Evolutionary conservation across 2,888 invertebrate species (phyloP).

Genomic region (Andrena camellia): DNA sequence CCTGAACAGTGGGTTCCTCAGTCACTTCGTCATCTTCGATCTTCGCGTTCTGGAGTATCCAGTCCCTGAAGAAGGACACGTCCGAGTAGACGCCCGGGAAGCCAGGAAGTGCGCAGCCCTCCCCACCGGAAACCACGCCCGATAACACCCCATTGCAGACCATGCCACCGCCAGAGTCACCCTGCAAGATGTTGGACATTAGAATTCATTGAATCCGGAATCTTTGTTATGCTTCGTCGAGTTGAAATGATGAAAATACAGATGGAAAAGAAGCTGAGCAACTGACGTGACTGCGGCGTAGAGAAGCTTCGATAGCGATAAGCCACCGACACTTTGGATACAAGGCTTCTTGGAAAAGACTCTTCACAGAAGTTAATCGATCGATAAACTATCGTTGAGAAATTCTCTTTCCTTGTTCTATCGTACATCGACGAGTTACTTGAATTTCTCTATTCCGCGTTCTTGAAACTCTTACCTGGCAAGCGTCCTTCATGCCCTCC

Average conservation of each 20-base stretch:
- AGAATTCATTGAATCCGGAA: too few species aligned
- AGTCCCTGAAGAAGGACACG: conserved; percentile 70
- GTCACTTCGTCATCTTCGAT: neutral
- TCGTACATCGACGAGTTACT: neutral
- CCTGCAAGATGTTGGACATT: conserved; percentile 67
- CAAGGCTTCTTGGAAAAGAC: too few species aligned
- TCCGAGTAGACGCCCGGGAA: conserved; percentile 80
- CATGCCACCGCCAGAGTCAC: conserved; percentile 82
- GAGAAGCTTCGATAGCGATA: too few species aligned
- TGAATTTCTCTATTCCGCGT: neutral
- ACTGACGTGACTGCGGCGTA: too few species aligned
- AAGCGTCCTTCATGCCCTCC: conserved; percentile 78
- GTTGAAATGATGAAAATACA: too few species aligned
- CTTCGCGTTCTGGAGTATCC: conserved; percentile 64
- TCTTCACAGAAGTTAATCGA: neutral
- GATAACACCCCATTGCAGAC: conserved; percentile 74
- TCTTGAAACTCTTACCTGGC: conserved; percentile 72
- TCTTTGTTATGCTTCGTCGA: too few species aligned
- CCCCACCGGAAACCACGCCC: conserved; percentile 80
- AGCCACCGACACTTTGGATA: too few species aligned
- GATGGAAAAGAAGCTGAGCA: too few species aligned
- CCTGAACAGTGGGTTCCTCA: too few species aligned
- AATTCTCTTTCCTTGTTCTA: neutral
- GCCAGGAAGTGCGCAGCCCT: conserved; percentile 77
- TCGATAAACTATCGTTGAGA: neutral